A percentile compares a stretch with the other conserved stretches of the same genome.
phyloP scores from a whole-genome alignment of 2,113 vertebrate genomes.

The Lepus americanus region DNA sequence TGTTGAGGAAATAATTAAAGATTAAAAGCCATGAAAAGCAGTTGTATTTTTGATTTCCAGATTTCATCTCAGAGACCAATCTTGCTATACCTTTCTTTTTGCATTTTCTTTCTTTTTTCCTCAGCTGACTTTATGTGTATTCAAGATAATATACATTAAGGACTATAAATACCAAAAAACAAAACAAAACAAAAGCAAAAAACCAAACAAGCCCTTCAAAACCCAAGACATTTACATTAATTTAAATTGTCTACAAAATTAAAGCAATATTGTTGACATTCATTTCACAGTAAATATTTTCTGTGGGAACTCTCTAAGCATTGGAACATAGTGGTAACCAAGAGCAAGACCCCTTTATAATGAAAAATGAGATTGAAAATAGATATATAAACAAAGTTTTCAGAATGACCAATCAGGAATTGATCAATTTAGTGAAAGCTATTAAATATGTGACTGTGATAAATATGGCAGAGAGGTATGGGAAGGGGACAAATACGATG shows the following conservation, averaged over 20 bases:
- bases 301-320: background rate
- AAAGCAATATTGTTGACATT: background rate
- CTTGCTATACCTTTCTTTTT: background rate
- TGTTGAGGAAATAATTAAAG: slow-evolving; percentile 19
- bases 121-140: background rate
- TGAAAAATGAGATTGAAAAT: background rate
- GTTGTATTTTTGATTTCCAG: slow-evolving; percentile 12
- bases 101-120: background rate
- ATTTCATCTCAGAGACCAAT: too few species aligned
- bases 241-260: slow-evolving; percentile 1
- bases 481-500: background rate
- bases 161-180: background rate
- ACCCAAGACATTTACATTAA: background rate
- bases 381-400: background rate
- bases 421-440: background rate
- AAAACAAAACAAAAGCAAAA: too few species aligned
- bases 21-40: slow-evolving; percentile 23
- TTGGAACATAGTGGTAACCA: background rate
- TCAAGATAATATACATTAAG: background rate
- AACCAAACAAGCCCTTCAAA: background rate
- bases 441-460: background rate
- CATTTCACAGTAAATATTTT: background rate
- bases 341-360: background rate
- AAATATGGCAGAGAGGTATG: background rate
- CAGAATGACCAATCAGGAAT: slow-evolving; percentile 1